Conservation (phyloP, 2,888 invertebrate species). For the Patella pellucida region DNA sequence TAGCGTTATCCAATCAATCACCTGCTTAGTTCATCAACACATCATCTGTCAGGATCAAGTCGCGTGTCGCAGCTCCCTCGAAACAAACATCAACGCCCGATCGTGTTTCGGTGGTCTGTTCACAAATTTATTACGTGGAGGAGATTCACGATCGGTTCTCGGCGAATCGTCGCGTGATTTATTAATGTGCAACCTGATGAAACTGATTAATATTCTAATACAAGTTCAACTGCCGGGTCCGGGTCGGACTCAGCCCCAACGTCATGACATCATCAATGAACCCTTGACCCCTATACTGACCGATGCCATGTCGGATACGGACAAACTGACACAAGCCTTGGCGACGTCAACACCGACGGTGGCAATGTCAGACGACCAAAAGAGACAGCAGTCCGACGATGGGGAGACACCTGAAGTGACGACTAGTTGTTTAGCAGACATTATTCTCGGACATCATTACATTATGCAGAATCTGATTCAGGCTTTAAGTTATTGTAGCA, state of each 20-base stretch:
- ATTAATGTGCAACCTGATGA: constrained; percentile 66
- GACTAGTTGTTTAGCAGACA: constrained; percentile 56
- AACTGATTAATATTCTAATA: constrained; percentile 62
- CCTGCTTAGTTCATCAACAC: constrained; percentile 63
- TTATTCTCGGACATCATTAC: constrained; percentile 72
- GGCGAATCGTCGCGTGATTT: constrained; percentile 64
- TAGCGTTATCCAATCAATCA: constrained; percentile 82
- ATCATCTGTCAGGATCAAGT: constrained; percentile 60
- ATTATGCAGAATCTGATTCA: constrained; percentile 88
- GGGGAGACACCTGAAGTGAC: constrained; percentile 71
- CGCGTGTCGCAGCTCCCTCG: constrained; percentile 66
- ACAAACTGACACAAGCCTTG: constrained; percentile 54
- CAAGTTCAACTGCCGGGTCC: constrained; percentile 50
- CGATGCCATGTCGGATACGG: constrained; percentile 56
- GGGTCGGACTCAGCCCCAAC: constrained; percentile 29
- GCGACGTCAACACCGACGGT: constrained; percentile 49
- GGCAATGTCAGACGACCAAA: constrained; percentile 59
- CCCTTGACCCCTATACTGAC: constrained; percentile 29
- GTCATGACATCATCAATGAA: constrained; percentile 25
- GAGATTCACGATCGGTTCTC: constrained; percentile 52
- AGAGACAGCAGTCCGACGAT: constrained; percentile 82
- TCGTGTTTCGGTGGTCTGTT: constrained; percentile 81
- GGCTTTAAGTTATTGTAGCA: constrained; percentile 83
- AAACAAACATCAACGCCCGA: constrained; percentile 71
- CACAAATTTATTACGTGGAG: constrained; percentile 81